These are phyloP conservation scores for Petrocephalus sullivani DNA, from an alignment of 2,797 vertebrate genomes.

Conservation along the genomic window DNA sequence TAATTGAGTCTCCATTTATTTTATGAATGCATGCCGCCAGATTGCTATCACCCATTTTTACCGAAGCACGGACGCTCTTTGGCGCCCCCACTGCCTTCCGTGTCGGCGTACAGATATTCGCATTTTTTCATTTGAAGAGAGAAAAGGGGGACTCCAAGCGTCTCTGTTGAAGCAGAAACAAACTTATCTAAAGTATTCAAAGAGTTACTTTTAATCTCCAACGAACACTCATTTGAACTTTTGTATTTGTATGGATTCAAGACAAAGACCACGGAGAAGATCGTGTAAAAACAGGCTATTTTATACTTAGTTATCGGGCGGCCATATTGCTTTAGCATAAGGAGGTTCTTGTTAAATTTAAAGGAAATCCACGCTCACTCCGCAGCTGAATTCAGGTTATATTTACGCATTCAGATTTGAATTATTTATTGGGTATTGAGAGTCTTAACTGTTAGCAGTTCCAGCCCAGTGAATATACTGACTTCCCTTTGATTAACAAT, in stretches of 20 bases:
- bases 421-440: background rate
- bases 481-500: background rate
- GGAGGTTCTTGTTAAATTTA: background rate
- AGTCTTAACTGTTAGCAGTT: background rate
- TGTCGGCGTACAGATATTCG: background rate
- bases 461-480: background rate
- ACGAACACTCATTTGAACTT: background rate
- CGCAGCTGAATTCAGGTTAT: background rate
- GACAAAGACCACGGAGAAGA: background rate
- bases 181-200: background rate
- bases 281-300: background rate
- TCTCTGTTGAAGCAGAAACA: background rate
- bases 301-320: background rate
- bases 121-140: background rate
- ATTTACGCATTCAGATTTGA: background rate
- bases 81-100: background rate
- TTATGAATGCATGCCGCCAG: background rate
- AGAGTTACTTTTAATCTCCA: background rate
- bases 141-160: background rate
- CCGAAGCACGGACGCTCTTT: background rate
- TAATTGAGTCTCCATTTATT: background rate
- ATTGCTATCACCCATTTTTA: background rate
- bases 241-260: background rate
- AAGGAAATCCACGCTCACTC: background rate
- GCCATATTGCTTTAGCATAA: background rate